phyloP scores from a whole-genome alignment of 2,113 vertebrate genomes.

The Guaruba guarouba region DNA sequence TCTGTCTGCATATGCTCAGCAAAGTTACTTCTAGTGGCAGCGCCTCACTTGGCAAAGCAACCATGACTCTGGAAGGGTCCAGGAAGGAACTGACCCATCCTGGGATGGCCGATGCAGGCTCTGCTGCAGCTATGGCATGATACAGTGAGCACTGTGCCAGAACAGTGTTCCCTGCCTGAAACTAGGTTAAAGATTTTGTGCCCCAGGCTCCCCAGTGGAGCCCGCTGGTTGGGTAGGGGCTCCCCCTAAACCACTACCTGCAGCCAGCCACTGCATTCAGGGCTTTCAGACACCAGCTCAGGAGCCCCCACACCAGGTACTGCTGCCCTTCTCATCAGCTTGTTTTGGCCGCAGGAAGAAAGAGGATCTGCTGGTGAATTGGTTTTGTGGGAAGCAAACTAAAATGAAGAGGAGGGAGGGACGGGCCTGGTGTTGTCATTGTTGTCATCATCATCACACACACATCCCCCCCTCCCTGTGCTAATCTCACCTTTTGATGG shows the following conservation, averaged over 20 bases:
- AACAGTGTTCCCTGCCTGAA: not conserved
- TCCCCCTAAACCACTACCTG: not conserved
- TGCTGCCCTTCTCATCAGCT: accelerated
- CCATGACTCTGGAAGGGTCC: not conserved
- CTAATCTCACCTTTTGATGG: constrained; percentile 13
- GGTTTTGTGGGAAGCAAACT: not conserved
- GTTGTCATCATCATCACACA: not conserved
- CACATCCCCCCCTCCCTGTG: not conserved
- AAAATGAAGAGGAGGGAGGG: not conserved
- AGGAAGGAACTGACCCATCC: accelerated
- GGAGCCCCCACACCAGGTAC: not conserved
- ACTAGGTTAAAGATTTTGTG: not conserved
- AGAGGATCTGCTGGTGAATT: not conserved
- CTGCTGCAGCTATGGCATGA: not conserved
- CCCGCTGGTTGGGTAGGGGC: not conserved
- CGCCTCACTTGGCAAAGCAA: not conserved
- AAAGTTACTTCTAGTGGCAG: not conserved
- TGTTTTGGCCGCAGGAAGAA: not conserved
- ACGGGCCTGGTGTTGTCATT: not conserved
- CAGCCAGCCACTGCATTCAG: not conserved
- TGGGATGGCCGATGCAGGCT: not conserved
- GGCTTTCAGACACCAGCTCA: accelerated
- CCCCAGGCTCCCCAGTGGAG: not conserved
- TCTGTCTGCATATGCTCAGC: not conserved
- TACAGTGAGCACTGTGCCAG: not conserved